phyloP scores from a whole-genome alignment of 2,113 vertebrate species.

The Seriola rivoliana region DNA sequence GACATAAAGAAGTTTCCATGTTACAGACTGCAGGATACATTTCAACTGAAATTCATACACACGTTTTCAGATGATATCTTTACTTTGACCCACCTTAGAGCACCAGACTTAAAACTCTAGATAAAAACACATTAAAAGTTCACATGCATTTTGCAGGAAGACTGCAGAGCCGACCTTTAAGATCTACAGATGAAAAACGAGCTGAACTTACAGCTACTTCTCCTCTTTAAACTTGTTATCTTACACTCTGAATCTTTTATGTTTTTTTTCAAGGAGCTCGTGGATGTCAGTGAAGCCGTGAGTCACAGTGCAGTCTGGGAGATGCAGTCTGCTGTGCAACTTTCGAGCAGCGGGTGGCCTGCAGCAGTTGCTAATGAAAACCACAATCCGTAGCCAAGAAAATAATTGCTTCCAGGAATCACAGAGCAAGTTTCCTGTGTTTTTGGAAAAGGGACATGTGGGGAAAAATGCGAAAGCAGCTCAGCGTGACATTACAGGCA shows the following conservation, averaged over 20 bases:
- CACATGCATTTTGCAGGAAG: not conserved
- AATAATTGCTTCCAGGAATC: constrained; percentile 80
- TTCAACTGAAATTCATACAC: not conserved
- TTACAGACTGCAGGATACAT: not conserved
- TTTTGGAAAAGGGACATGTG: constrained; percentile 24
- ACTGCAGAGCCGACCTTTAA: constrained; percentile 11
- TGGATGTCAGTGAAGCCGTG: constrained; percentile 44
- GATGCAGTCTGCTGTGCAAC: constrained; percentile 58
- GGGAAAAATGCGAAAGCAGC: constrained; percentile 45
- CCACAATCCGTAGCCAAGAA: constrained; percentile 63
- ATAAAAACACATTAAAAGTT: not conserved
- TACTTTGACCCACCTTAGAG: not conserved
- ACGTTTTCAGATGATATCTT: not conserved
- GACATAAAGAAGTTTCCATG: constrained; percentile 10
- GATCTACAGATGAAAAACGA: constrained; percentile 37
- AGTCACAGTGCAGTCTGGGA: constrained; percentile 71
- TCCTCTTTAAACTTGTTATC: constrained; percentile 42
- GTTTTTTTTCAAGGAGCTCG: constrained; percentile 5
- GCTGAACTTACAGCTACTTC: constrained; percentile 4
- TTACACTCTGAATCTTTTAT: constrained; percentile 34
- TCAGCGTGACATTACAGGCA: constrained; percentile 54
- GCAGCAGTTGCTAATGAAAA: constrained; percentile 70
- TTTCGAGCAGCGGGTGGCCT: constrained; percentile 56
- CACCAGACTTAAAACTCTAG: not conserved
- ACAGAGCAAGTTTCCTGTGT: constrained; percentile 66